Evolutionary conservation across 2,888 invertebrate species (phyloP), one percentile per base, ranked within the genome.

Genomic region (Mamestra brassicae): DNA sequence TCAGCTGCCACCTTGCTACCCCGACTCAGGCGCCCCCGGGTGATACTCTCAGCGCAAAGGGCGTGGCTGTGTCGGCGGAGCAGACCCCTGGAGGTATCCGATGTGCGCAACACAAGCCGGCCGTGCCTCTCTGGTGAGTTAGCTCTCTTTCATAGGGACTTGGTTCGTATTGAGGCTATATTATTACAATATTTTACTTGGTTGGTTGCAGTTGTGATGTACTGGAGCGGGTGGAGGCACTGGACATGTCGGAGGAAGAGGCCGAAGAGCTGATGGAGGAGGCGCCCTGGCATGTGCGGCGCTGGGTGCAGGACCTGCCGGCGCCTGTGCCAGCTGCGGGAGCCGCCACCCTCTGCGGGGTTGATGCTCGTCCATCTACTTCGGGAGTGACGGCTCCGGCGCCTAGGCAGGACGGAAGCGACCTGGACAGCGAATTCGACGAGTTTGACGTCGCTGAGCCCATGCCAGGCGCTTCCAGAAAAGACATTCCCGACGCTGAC

Each of bases 401-500:
- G 15, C 10, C n/a, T 26, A 15, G 26, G 52, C 15, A 17, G n/a
- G 38, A 70, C 15, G 69, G 42, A 15, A 70, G 70, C 2, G 70
- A 70, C 0, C 5, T 63, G 0, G 70, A 63, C 13, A 42, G 42
- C 3, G 70, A 70, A 0, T 70, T 63, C 13, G 70, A 70, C n/a
- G 47, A 69, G 11, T 63, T 62, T 6, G 50, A 70, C n/a, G 11
- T 26, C 50, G 4, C 47, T 11, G 15, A 17, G 3, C n/a, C 3
- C 42, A 42, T 13, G 38, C 17, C 54, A 52, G 34, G 5, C 36
- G 4, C 3, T 5, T 8, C 8, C 0, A 4, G 38, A 7, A 54
- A 13, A 5, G 62, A 75, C 45, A 78, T 87, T 66, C 83, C 84
- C 1, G 79, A 81, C 26, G 78, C 84, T 50, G 84, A 84, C 2